phyloP scores from a whole-genome alignment of 2,797 vertebrate species.

The Pempheris klunzingeri region DNA sequence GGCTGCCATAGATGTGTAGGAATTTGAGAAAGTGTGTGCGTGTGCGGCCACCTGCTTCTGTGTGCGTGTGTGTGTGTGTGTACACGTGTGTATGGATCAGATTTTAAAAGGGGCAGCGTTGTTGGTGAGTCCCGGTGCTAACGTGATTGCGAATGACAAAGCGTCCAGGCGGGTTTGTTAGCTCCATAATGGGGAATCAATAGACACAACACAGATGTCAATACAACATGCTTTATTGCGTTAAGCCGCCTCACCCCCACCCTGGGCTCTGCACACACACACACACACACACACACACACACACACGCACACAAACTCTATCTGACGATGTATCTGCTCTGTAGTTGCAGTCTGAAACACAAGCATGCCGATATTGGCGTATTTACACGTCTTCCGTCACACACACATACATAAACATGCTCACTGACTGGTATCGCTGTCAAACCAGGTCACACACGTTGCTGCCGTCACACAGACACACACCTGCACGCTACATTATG shows the following conservation, averaged over 20 bases:
- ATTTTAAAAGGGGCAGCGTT: conserved; percentile 78
- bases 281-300: conserved; percentile 51
- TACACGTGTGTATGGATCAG: conserved; percentile 76
- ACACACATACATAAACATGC: not conserved
- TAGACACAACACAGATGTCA: conserved; percentile 91
- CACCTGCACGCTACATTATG: not conserved
- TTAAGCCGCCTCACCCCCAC: conserved; percentile 85
- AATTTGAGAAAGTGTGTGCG: conserved; percentile 35
- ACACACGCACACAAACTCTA: conserved; percentile 26
- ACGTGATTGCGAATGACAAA: conserved; percentile 90
- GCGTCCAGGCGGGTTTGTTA: conserved; percentile 90
- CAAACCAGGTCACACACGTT: not conserved
- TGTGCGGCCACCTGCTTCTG: conserved; percentile 42
- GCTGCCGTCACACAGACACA: not conserved
- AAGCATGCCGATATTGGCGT: conserved; percentile 14
- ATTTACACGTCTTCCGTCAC: not conserved
- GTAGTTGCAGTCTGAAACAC: conserved; percentile 29
- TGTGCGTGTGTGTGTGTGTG: conserved; percentile 43
- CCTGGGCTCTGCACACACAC: conserved; percentile 61
- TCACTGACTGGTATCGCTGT: not conserved
- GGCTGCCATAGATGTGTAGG: conserved; percentile 51
- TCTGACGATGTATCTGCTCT: conserved; percentile 25
- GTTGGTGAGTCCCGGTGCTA: conserved; percentile 82
- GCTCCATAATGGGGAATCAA: conserved; percentile 90
- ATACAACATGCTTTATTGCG: conserved; percentile 90